Conservation (phyloP, 2,888 invertebrate species). For the Cantharis nigra region DNA sequence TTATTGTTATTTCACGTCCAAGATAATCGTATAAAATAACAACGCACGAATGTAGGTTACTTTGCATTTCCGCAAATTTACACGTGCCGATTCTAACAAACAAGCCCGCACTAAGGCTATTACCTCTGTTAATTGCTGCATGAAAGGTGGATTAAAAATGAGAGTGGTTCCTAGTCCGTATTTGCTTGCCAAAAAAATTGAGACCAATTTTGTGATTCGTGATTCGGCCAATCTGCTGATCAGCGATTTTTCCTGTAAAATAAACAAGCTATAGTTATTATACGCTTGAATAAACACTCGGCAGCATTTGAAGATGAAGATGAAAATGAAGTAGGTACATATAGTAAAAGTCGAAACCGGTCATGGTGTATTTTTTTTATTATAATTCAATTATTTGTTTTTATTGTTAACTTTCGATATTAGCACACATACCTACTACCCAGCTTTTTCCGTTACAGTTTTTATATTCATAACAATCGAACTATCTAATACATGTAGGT, state of each 20-base stretch:
- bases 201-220: too few species aligned
- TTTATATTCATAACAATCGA: neutral
- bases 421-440: neutral
- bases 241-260: neutral
- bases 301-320: neutral
- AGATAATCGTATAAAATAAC: neutral
- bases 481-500: neutral
- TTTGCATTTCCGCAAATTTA: slow-evolving; percentile 19
- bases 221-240: neutral
- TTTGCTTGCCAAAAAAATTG: neutral
- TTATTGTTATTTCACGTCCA: neutral
- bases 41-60: slow-evolving; percentile 7
- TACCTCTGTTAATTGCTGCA: neutral
- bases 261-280: neutral
- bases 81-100: slow-evolving; percentile 7
- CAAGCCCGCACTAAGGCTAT: neutral
- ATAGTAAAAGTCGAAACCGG: neutral
- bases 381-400: neutral
- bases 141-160: neutral
- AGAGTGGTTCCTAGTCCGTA: neutral
- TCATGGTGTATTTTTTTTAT: neutral
- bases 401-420: neutral
- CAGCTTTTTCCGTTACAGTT: neutral
- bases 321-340: neutral
- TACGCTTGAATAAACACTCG: neutral